Conservation (phyloP, 2,797 vertebrate genomes). For the Emydoidea blandingii region DNA sequence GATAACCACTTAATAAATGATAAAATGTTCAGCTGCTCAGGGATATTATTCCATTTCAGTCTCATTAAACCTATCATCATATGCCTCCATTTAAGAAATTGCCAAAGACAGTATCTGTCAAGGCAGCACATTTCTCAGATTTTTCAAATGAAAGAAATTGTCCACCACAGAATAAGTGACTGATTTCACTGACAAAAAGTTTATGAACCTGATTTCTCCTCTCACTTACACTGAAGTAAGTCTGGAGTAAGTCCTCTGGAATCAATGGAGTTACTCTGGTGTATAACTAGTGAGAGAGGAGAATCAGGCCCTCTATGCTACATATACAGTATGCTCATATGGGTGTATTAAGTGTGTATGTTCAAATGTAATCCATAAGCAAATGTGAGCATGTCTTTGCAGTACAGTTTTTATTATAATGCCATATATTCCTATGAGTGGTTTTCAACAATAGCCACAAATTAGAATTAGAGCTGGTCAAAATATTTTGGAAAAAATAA, state of each 20-base stretch:
- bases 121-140: background rate
- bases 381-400: background rate
- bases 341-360: background rate
- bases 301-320: background rate
- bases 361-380: background rate
- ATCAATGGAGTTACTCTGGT: background rate
- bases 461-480: background rate
- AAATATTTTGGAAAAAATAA: background rate
- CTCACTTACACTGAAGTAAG: background rate
- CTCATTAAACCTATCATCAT: background rate
- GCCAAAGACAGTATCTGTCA: background rate
- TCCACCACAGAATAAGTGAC: rapidly evolving
- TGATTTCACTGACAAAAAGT: background rate
- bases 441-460: background rate
- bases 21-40: background rate
- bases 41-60: background rate
- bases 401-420: background rate
- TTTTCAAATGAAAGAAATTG: background rate
- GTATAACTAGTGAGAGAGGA: background rate
- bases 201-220: background rate
- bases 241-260: background rate
- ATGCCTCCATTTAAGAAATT: background rate
- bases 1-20: background rate
- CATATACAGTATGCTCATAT: background rate
- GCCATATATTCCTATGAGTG: background rate